These are phyloP conservation scores for Stenoptilia bipunctidactyla DNA, from an alignment of 2,888 invertebrate species.

Conservation along the genomic window DNA sequence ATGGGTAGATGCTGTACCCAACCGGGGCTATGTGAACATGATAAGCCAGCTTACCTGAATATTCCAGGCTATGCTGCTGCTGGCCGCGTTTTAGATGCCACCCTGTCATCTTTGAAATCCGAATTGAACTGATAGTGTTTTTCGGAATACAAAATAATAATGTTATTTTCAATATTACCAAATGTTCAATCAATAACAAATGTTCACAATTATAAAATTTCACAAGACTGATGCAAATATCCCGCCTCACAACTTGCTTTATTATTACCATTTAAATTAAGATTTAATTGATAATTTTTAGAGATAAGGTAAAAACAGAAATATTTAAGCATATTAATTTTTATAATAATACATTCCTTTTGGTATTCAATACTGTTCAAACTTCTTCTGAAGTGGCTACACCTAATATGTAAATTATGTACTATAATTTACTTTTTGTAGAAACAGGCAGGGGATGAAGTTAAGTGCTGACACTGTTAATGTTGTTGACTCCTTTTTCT, in stretches of 20 bases:
- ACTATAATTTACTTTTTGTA: too few species aligned
- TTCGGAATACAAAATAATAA: slow-evolving; percentile 14
- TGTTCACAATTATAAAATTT: slow-evolving; percentile 65
- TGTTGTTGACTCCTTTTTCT: too few species aligned
- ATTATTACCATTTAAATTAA: slow-evolving; percentile 69
- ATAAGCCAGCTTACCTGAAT: slow-evolving; percentile 64
- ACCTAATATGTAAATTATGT: too few species aligned
- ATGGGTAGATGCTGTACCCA: slow-evolving; percentile 57
- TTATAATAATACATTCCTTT: too few species aligned
- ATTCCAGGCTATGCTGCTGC: slow-evolving; percentile 64
- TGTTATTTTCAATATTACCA: slow-evolving; percentile 58
- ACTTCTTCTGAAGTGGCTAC: too few species aligned
- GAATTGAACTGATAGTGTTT: slow-evolving; percentile 52
- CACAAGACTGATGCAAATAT: slow-evolving; percentile 72
- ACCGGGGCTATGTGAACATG: slow-evolving; percentile 64
- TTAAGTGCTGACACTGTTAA: too few species aligned
- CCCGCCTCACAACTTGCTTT: slow-evolving; percentile 72
- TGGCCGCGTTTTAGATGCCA: slow-evolving; percentile 56
- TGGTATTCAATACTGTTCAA: too few species aligned
- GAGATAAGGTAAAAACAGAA: slow-evolving; percentile 36
- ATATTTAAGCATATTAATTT: slow-evolving; percentile 39
- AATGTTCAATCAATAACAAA: slow-evolving; percentile 56
- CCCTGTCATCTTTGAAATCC: slow-evolving; percentile 58
- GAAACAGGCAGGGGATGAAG: too few species aligned
- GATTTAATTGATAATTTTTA: slow-evolving; percentile 25